Conservation (phyloP, 2,113 vertebrate species). For the Oncorhynchus nerka region DNA sequence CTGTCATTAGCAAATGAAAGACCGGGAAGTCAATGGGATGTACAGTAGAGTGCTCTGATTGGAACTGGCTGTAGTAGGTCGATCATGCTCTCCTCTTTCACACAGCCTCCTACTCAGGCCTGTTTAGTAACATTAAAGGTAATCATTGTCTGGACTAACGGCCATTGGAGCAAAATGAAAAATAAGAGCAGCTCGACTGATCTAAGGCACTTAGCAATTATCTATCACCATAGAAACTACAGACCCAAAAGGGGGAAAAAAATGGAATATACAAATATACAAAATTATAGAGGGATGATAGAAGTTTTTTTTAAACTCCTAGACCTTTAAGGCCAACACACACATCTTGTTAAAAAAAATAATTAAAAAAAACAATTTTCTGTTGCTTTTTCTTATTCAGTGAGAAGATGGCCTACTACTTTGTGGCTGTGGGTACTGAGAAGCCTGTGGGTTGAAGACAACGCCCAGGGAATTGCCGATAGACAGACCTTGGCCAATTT, state of each 20-base stretch:
- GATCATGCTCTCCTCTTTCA: not conserved
- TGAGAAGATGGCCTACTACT: not conserved
- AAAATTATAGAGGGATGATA: slow-evolving; percentile 18
- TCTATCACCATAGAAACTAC: slow-evolving; percentile 29
- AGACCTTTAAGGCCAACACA: not conserved
- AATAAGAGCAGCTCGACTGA: slow-evolving; percentile 3
- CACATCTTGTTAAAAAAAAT: not conserved
- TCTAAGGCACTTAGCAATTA: not conserved
- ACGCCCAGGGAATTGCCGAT: not conserved
- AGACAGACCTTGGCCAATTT: slow-evolving; percentile 84
- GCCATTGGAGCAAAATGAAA: not conserved
- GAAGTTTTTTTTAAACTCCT: not conserved
- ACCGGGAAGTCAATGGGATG: not conserved
- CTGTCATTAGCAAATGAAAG: not conserved
- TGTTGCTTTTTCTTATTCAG: not conserved
- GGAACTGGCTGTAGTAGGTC: not conserved
- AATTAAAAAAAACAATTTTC: not conserved
- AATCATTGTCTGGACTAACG: not conserved
- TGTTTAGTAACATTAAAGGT: not conserved
- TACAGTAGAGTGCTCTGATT: not conserved
- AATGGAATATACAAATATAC: not conserved
- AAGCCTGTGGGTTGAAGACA: not conserved
- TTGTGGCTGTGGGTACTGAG: not conserved
- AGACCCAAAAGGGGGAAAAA: not conserved
- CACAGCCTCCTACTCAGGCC: not conserved